Conservation (phyloP, 2,888 invertebrate species). For the Hirtodrosophila trivittata region DNA sequence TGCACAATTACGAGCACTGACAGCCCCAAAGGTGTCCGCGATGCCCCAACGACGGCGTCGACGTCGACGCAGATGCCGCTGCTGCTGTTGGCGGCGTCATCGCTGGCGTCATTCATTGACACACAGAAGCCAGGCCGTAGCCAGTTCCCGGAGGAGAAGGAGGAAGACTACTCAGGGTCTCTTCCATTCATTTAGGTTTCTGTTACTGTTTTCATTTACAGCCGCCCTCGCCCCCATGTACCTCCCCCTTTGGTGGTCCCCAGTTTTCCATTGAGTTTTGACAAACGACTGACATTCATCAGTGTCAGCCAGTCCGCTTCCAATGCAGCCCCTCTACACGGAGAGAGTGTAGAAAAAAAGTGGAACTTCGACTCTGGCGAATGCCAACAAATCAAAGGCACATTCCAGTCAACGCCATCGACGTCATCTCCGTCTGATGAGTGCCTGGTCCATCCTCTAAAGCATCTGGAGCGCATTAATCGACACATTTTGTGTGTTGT, state of each 20-base stretch:
- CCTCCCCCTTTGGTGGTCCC: conserved; percentile 2
- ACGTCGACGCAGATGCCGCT: conserved; percentile 1
- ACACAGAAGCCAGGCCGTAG: conserved; percentile 22
- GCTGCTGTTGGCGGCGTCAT: conserved; percentile 1
- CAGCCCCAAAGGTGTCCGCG: conserved; percentile 62
- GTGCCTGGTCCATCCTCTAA: conserved; percentile 22
- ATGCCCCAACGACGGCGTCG: conserved; percentile 17
- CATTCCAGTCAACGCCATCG: conserved; percentile 62
- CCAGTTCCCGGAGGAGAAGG: too few species aligned
- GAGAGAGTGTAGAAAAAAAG: conserved; percentile 7
- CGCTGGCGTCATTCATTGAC: conserved; percentile 70
- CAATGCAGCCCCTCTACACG: conserved; percentile 14
- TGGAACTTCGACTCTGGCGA: conserved; percentile 29
- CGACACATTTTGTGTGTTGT: conserved; percentile 71
- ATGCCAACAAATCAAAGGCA: conserved; percentile 74
- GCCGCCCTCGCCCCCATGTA: background rate
- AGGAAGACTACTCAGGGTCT: conserved; percentile 1
- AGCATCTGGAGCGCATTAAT: conserved; percentile 79
- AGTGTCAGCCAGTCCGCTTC: conserved; percentile 71
- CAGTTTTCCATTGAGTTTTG: conserved; percentile 78
- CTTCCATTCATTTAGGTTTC: conserved; percentile 55
- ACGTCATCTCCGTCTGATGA: conserved; percentile 30
- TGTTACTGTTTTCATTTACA: conserved; percentile 61
- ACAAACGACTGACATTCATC: conserved; percentile 83
- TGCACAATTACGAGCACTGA: conserved; percentile 56